Percentiles rank a stretch among this genome's conserved stretches.
phyloP scores from a whole-genome alignment of 1,140 invertebrate species.

The Drosophila bocqueti region DNA sequence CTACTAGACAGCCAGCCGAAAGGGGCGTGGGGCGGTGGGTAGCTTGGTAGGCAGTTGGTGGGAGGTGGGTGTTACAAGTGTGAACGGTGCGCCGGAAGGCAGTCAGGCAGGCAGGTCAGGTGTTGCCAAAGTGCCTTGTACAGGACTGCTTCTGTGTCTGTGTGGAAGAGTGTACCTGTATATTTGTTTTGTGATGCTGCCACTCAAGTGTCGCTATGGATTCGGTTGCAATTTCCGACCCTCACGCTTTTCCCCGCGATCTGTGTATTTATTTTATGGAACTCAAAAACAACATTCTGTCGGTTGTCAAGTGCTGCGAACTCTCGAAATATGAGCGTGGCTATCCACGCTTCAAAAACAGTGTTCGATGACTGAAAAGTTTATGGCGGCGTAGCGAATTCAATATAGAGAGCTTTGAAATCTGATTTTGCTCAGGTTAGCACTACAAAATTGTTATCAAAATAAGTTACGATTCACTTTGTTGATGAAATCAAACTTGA shows the following conservation, averaged over 20 bases:
- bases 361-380: slow-evolving; percentile 20
- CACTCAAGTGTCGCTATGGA: slow-evolving; percentile 63
- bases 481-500: no score
- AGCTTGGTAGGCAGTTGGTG: background rate
- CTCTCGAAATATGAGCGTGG: slow-evolving; percentile 26
- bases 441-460: background rate
- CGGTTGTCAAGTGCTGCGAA: slow-evolving; percentile 40
- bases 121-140: slow-evolving; percentile 67
- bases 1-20: slow-evolving; percentile 71
- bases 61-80: background rate
- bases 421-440: background rate
- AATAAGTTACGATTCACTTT: no score
- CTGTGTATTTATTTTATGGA: slow-evolving; percentile 48
- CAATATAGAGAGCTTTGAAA: background rate
- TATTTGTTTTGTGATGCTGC: slow-evolving; percentile 58
- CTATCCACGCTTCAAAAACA: slow-evolving; percentile 12
- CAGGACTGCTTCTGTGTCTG: slow-evolving; percentile 15
- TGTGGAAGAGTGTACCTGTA: slow-evolving; percentile 9
- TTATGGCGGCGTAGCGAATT: background rate
- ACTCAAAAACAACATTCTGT: slow-evolving; percentile 41
- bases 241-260: background rate
- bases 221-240: slow-evolving; percentile 51
- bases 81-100: background rate
- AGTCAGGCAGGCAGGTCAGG: slow-evolving; percentile 45
- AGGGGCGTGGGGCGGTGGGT: background rate